Percentiles rank a stretch among this genome's conserved stretches.
Conservation (phyloP, 2,888 invertebrate species). For the Morpho deidamia region DNA sequence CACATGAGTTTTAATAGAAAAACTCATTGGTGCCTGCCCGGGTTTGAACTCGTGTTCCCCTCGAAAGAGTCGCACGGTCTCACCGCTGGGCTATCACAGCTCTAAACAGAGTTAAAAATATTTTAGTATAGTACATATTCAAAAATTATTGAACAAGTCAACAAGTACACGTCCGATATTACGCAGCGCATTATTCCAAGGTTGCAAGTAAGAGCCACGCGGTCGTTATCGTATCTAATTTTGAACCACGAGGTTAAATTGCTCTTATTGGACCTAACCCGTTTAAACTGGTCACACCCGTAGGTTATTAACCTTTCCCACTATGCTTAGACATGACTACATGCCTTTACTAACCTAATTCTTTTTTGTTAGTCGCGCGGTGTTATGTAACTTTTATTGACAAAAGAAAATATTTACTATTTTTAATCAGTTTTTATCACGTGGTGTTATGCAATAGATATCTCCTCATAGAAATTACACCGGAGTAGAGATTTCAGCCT, state of each 20-base stretch:
- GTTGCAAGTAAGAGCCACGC: conserved; percentile 9
- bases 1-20: too few species aligned
- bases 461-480: too few species aligned
- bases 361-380: conserved; percentile 3
- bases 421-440: background rate
- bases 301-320: conserved; percentile 14
- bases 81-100: too few species aligned
- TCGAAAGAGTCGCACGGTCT: too few species aligned
- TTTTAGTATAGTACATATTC: too few species aligned
- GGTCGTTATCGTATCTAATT: conserved; percentile 19
- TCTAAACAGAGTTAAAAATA: too few species aligned
- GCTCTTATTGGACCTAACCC: conserved; percentile 4
- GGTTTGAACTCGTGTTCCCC: too few species aligned
- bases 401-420: background rate
- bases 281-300: background rate
- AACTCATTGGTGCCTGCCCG: too few species aligned
- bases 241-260: conserved; percentile 10
- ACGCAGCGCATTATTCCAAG: conserved; percentile 13
- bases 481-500: too few species aligned
- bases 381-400: conserved; percentile 18
- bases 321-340: background rate
- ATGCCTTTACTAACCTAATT: conserved; percentile 13
- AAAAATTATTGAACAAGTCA: background rate
- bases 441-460: background rate
- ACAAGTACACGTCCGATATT: background rate